Base-by-base conservation (phyloP, 2,797 vertebrate species). In the Graptemys geographica region DNA sequence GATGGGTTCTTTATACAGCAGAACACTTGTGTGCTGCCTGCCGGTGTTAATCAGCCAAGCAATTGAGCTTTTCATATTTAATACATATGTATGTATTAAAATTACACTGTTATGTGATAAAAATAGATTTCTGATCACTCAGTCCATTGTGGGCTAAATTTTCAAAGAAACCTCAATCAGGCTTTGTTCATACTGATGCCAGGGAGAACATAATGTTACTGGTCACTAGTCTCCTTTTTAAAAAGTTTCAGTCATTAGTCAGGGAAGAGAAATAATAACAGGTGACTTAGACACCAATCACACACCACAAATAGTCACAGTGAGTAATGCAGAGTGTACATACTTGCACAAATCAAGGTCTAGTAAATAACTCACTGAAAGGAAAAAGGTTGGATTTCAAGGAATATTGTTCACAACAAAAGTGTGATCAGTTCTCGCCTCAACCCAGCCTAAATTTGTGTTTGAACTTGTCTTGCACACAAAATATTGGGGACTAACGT, bases 361-460 rank as follows among this genome's bases (percentile, higher is more conserved):
- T 84, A 90, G 19, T 91, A 92, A 86, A 86, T 94, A 93, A 72
- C 16, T 88, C 84, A 49, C 21, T 62, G 86, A 86, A 93, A 89
- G 55, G 85, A 57, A 88, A 92, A 90, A 89, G 79, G 81, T 33
- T 25, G 41, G 81, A 92, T 91, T 95, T 92, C 85, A 90, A 81
- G 93, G 95, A 93, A 81, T 13, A 92, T 59, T 87, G 84, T 78
- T 86, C 86, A 86, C 41, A 33, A 83, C 33, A 52, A 83, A 72
- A 72, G 69, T 72, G 37, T 95, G 92, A 92, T 87, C 91, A 94
- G 94, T 92, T 95, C 90, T 91, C 53, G 23, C 69, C 88, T 80
- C 79, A 88, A 47, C 47, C 95, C 81, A 89, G 2, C 27, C 1
- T 3, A 79, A 47, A 47, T 79, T 41, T 84, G 85, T 69, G 79